Base-by-base conservation (phyloP, 2,113 vertebrate species). In the pig (Sus scrofa) region DNA sequence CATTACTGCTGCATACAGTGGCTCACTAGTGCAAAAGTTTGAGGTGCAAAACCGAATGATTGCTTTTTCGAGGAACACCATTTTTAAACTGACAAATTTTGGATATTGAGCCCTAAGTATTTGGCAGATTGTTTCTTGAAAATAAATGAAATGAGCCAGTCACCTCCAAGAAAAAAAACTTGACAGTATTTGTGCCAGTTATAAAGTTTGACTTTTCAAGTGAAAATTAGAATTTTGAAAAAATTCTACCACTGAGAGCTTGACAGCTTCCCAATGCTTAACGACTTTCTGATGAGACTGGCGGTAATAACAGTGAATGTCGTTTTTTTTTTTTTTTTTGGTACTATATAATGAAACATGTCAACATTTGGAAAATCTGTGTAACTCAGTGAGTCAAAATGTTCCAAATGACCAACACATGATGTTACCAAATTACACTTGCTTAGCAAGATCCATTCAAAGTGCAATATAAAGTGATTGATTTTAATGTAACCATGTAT, bases 221-320 rank as follows among this genome's bases (percentile, higher is more conserved):
- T 83, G 63, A 96, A 97, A 98, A 96, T 93, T 86, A 93, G 74
- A 95, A 86, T 94, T 96, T 94, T 83, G 85, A 97, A 97, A 97
- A 97, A 96, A 90, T 95, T 92, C 71, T 95, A 86, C 88, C 58
- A 81, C 86, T 10, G 78, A 94, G 54, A 83, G 52, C 68, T 86
- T 97, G 96, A 97, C 95, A 97, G 94, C 81, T 96, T 97, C 85
- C 82, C 73, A 93, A 75, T 91, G 92, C 63, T 91, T 78, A 93
- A 82, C 96, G 88, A 79, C 60, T 78, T 96, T 88, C 95, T 91
- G 73, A 91, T 83, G 91, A 95, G 68, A 88, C 34, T 86, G 88
- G 52, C 96, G 65, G 56, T 75, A 68, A 79, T 91, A 89, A 86
- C 85, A 67, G 67, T 34, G 65, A 77, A 85, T 74, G 26, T 70